Evolutionary conservation across 2,797 vertebrate genomes (phyloP), one percentile per base, ranked within the genome.

Genomic region (Cyclura pinguis): DNA sequence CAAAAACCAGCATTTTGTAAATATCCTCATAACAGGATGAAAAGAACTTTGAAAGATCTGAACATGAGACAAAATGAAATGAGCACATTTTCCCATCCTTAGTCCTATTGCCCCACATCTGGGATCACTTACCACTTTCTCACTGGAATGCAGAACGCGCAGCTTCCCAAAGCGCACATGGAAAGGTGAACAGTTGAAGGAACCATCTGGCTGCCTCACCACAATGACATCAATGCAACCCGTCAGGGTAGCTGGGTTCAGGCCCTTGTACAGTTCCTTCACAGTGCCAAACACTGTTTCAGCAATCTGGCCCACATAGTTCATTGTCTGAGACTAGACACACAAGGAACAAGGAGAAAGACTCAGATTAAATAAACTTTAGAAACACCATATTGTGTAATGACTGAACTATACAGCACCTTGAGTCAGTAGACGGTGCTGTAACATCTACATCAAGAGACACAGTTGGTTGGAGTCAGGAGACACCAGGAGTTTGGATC

Each of bases 111-210:
- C 22, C 42, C 52, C 42, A 81, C 32, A 81, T 59, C 22, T 74
- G 73, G 38, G 47, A 86, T 1, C 84, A 94, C 98, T 98, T 35
- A 99, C 99, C 97, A 99, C 98, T 97, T 99, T 99, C 97, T 99
- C 99, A 88, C 96, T 98, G 16, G 99, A 99, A 85, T 95, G 97
- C 95, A 99, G 98, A 92, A 99, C 98, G 0, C 98, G 98, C 81
- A 99, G 98, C 95, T 99, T 99, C 91, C 99, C 99, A 0, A 99
- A 99, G 85, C 98, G 98, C 84, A 99, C 98, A 0, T 99, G 99
- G 76, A 99, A 99, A 0, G 99, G 99, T 0, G 99, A 99, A 91
- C 99, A 99, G 82, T 97, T 98, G 96, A 98, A 98, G 5, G 98
- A 98, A 59, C 98, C 98, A 32, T 99, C 98, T 0, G 96, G 97